Evolutionary conservation across 2,888 invertebrate species (phyloP), one percentile per base, ranked within the genome.

Genomic region (Listrodromus nycthemerus): DNA sequence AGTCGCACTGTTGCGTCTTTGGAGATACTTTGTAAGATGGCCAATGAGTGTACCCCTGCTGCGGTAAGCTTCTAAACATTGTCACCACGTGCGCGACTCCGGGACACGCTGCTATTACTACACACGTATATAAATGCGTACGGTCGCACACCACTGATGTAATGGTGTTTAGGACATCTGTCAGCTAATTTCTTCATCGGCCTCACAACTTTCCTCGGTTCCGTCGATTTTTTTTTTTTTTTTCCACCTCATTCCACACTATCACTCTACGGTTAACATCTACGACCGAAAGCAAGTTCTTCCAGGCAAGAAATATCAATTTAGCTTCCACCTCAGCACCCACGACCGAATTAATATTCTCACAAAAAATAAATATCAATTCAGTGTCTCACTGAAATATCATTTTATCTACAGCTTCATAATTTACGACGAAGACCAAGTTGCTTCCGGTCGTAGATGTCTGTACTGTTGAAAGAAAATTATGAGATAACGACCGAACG

Each of bases 161-260:
- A 66, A 76, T 21, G 69, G 66, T 69, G 70, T 63, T 21, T 50
- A 37, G 37, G 61, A 70, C 70, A 33, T 50, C 70, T 63, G 70
- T 24, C 70, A 24, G 63, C 61, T 61, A 50, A 78, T 79, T 71
- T 79, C 71, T 37, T 65, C 78, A 79, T 37, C 65, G 24, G 24
- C 63, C 70, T 48, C 33, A 52, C 71, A 10, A 71, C 78, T 79
- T 71, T 70, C 45, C 63, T 65, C 52, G 5, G 19, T 58, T 41
- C 41, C 58, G 24, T 63, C 58, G 4, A 58, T 19, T 58, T 30
- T 55, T 8, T 70, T 48, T 16, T 52, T 71, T 70, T 79, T 70
- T 71, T 58, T 71, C 55, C 58, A 27, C 27, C 55, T 19, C 16
- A 10, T 61, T 30, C 37, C 19, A 30, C 71, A 41, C 24, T 27